A percentile compares a stretch with the other conserved stretches of the same genome.
phyloP scores from a whole-genome alignment of 2,888 invertebrate genomes.

The Epinotia ramella region DNA sequence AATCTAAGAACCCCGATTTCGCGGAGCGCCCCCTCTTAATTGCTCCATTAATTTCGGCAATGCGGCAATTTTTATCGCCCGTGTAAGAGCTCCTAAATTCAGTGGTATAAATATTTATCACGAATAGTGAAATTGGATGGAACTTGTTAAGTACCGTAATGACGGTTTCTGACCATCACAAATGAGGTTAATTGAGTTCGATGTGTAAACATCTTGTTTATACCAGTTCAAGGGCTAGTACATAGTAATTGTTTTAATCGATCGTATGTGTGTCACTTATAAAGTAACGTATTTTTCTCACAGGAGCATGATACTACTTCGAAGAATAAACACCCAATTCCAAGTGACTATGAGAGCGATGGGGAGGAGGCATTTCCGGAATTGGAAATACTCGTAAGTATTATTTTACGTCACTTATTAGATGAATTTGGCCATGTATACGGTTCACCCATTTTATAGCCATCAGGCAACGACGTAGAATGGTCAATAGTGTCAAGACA shows the following conservation, averaged over 20 bases:
- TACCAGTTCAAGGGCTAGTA: conserved; percentile 10
- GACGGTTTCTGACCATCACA: neutral
- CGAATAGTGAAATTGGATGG: neutral
- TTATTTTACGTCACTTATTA: conserved; percentile 10
- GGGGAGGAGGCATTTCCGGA: conserved; percentile 80
- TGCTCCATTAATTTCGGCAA: too few species aligned
- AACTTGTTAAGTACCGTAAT: neutral
- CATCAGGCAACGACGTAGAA: too few species aligned
- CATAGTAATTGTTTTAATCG: neutral
- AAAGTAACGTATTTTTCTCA: conserved; percentile 37
- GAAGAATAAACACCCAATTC: conserved; percentile 64
- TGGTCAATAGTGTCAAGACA: too few species aligned
- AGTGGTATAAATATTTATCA: too few species aligned
- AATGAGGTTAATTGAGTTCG: neutral
- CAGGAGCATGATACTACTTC: conserved; percentile 73
- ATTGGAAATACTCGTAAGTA: conserved; percentile 78
- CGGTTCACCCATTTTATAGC: too few species aligned
- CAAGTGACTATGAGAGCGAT: conserved; percentile 80
- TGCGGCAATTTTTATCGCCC: too few species aligned
- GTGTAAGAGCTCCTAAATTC: too few species aligned
- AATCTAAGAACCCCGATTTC: too few species aligned
- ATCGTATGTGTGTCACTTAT: conserved; percentile 10
- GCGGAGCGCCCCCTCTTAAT: too few species aligned
- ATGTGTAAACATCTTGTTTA: conserved; percentile 27
- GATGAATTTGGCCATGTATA: neutral